Evolutionary conservation across 2,113 vertebrate species (phyloP).

Genomic region (Platichthys flesus): DNA sequence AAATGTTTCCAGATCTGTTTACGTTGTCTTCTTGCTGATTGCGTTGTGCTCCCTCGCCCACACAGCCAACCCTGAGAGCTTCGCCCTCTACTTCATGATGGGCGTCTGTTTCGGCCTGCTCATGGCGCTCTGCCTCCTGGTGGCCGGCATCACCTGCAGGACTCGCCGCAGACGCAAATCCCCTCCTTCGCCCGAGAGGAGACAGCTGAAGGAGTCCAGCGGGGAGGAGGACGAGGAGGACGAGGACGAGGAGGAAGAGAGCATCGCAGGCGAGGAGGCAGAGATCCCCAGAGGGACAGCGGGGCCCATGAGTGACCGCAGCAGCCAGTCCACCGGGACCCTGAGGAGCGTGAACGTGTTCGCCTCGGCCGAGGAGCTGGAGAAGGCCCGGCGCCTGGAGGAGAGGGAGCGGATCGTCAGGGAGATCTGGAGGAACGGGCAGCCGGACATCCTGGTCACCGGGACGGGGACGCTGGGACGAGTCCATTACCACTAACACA

Average conservation of each 20-base stretch:
- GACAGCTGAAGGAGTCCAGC: constrained; percentile 79
- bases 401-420: constrained; percentile 93
- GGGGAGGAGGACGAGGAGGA: constrained; percentile 75
- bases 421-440: constrained; percentile 98
- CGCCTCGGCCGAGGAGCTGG: constrained; percentile 92
- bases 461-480: constrained; percentile 88
- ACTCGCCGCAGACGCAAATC: constrained; percentile 55
- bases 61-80: constrained; percentile 92
- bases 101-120: constrained; percentile 94
- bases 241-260: constrained; percentile 63
- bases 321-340: constrained; percentile 81
- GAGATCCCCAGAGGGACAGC: constrained; percentile 72
- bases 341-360: constrained; percentile 90
- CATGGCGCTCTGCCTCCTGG: constrained; percentile 91
- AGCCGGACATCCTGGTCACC: constrained; percentile 91
- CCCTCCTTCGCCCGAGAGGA: constrained; percentile 63
- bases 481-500: constrained; percentile 89
- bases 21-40: not conserved
- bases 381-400: constrained; percentile 92
- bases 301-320: constrained; percentile 64
- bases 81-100: constrained; percentile 95
- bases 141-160: constrained; percentile 89
- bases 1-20: not conserved
- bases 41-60: not conserved
- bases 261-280: constrained; percentile 17